phyloP scores from a whole-genome alignment of 2,888 invertebrate genomes.

The Smittia aterrima region DNA sequence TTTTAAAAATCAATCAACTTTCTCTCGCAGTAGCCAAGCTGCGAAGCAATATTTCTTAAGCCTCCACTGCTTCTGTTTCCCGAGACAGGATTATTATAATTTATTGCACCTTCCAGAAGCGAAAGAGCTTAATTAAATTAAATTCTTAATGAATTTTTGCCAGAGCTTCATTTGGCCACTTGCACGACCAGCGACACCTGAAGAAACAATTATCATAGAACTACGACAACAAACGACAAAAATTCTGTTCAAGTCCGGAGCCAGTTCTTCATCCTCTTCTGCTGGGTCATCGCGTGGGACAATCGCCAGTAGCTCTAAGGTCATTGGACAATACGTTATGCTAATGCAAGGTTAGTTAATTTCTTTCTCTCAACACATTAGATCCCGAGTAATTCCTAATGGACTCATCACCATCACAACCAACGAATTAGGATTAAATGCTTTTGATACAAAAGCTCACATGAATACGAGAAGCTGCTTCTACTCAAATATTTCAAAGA shows the following conservation, averaged over 20 bases:
- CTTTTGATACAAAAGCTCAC: too few species aligned
- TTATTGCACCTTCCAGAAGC: neutral
- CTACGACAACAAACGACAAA: constrained; percentile 50
- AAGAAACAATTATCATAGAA: constrained; percentile 63
- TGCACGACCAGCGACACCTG: constrained; percentile 62
- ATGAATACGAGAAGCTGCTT: too few species aligned
- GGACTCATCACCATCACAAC: neutral
- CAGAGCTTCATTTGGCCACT: constrained; percentile 70
- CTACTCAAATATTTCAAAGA: too few species aligned
- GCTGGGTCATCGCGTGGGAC: constrained; percentile 46
- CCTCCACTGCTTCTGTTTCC: too few species aligned
- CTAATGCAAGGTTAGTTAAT: constrained; percentile 50
- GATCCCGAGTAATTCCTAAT: neutral
- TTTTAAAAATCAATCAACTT: neutral
- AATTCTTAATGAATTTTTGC: constrained; percentile 45
- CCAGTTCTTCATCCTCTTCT: constrained; percentile 41
- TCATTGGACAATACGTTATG: constrained; percentile 49
- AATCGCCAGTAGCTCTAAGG: constrained; percentile 49
- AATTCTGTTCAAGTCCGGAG: constrained; percentile 47
- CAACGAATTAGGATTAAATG: too few species aligned
- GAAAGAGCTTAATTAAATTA: neutral
- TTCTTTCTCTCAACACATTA: neutral
- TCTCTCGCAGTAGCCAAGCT: neutral
- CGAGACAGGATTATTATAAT: too few species aligned
- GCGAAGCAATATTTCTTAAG: too few species aligned